phyloP scores from a whole-genome alignment of 2,888 invertebrate genomes.

The Diplolepis rosae region DNA sequence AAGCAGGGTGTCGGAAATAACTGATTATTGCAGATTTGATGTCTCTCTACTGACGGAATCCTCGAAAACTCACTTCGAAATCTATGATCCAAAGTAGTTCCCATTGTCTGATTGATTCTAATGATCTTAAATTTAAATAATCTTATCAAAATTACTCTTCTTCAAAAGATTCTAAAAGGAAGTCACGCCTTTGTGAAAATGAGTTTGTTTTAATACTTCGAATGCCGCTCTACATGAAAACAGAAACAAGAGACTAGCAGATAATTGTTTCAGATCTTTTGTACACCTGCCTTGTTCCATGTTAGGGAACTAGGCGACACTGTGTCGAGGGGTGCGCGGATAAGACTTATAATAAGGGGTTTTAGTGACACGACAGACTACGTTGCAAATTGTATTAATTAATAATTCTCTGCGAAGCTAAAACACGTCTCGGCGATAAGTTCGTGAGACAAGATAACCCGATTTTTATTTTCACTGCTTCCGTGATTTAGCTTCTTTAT shows the following conservation, averaged over 20 bases:
- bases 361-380: conserved; percentile 9
- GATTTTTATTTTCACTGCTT: neutral
- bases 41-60: neutral
- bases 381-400: conserved; percentile 25
- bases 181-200: conserved; percentile 9
- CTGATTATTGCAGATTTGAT: too few relatives aligned
- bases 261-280: conserved; percentile 6
- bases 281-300: conserved; percentile 12
- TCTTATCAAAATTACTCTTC: too few relatives aligned
- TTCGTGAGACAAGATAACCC: neutral
- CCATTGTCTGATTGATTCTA: too few relatives aligned
- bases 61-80: neutral
- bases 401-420: neutral
- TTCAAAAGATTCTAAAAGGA: too few relatives aligned
- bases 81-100: too few relatives aligned
- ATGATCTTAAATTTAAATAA: too few relatives aligned
- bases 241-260: conserved; percentile 24
- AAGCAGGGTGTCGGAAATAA: neutral
- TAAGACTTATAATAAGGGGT: conserved; percentile 25
- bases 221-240: conserved; percentile 1
- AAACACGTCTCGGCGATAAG: neutral
- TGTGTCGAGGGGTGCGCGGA: conserved; percentile 17
- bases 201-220: conserved; percentile 15
- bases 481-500: neutral
- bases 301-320: conserved; percentile 12